These are phyloP conservation scores for Parnassius orleans DNA, from an alignment of 2,888 invertebrate genomes.

Conservation along the genomic window DNA sequence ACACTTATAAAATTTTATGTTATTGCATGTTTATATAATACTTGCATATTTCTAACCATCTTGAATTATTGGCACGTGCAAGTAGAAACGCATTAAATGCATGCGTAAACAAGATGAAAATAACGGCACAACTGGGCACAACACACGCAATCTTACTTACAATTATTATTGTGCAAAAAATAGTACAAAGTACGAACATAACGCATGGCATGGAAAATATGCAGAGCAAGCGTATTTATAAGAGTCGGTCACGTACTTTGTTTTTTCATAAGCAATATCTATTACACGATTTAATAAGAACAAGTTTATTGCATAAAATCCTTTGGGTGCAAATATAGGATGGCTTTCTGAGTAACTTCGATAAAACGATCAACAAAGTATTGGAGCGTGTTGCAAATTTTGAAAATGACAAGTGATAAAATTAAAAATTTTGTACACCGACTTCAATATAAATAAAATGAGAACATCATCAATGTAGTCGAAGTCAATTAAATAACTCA, in stretches of 20 bases:
- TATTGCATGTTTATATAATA: conserved; percentile 10
- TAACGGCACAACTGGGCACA: neutral
- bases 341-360: neutral
- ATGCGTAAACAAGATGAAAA: conserved; percentile 20
- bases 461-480: no score
- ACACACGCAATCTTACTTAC: conserved; percentile 13
- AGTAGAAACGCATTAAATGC: conserved; percentile 16
- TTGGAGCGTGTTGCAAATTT: no score
- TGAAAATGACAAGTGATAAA: no score
- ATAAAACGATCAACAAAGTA: neutral
- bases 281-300: conserved; percentile 6
- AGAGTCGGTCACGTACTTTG: conserved; percentile 7
- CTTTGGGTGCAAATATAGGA: neutral
- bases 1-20: conserved; percentile 10
- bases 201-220: conserved; percentile 2
- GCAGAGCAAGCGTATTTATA: conserved; percentile 11
- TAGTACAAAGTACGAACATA: conserved; percentile 3
- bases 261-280: conserved; percentile 15
- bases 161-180: conserved; percentile 1
- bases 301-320: conserved; percentile 12
- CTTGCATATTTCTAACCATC: neutral
- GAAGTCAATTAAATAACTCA: no score
- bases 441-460: no score
- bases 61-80: conserved; percentile 20
- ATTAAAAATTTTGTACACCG: no score